These are phyloP conservation scores for Margarornis squamiger DNA, from an alignment of 2,797 vertebrate species.

Conservation along the genomic window DNA sequence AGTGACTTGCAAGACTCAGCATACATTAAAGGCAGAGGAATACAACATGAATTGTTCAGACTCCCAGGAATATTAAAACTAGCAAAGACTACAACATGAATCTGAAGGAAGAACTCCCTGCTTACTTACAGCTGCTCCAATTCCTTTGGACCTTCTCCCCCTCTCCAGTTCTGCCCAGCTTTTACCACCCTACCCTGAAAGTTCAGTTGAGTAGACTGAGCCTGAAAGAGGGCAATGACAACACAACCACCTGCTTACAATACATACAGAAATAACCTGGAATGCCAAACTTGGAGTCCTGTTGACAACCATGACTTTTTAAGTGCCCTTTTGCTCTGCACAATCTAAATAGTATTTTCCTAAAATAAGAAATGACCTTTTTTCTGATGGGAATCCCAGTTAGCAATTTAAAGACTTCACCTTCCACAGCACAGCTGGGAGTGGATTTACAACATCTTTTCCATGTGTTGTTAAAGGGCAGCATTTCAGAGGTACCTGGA, in stretches of 20 bases:
- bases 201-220: neutral
- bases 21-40: neutral
- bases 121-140: neutral
- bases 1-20: neutral
- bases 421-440: neutral
- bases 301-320: neutral
- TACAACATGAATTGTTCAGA: neutral
- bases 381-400: neutral
- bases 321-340: neutral
- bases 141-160: neutral
- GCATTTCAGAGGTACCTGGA: neutral
- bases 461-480: neutral
- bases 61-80: neutral
- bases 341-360: neutral
- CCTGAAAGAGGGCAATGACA: neutral
- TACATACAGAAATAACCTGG: neutral
- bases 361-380: constrained; percentile 18
- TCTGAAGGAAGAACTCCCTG: neutral
- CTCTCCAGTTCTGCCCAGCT: neutral
- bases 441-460: neutral
- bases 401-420: neutral
- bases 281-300: neutral
- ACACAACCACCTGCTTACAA: constrained; percentile 29
- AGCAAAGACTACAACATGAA: neutral
- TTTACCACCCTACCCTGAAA: neutral